Evolutionary conservation across 2,888 invertebrate species (phyloP), one percentile per base, ranked within the genome.

Genomic region (Idaea dimidiata): DNA sequence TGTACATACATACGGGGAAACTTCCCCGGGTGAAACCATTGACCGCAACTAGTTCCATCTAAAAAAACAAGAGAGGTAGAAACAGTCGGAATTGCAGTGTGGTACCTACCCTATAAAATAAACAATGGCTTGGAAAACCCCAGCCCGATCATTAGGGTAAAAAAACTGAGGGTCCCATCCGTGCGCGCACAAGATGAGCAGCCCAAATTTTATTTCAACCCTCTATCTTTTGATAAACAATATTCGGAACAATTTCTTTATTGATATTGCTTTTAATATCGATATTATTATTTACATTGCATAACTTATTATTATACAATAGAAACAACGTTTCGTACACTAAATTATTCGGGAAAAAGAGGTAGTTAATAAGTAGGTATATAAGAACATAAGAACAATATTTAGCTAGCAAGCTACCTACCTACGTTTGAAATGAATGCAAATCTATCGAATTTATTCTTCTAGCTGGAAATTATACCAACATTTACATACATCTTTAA

Each of bases 111-210:
- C 72, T 79, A 73, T 74, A 80, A 82, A 83, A 78, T 80, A 86
- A 86, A 86, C 84, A 86, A 86, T 83, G 82, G 83, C 76, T 80
- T 75, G 79, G 80, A 76, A 80, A 79, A 80, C 86, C 85, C 82
- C 78, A 76, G 69, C 80, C 79, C 81, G 81, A 83, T 84, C 77
- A 81, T 86, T 86, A 85, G 82, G 82, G 81, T 78, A 78, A 83
- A 86, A 86, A 84, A 82, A 75, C 75, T 72, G 70, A 77, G 81
- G 84, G 79, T 57, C 67, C 64, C 69, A 66, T 73, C 74, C 74
- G 78, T 73, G 79, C 75, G 69, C 72, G 74, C 75, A 77, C 75
- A 73, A 83, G 84, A 84, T 84, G 86, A 85, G 83, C 85, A 86
- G 73, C 81, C 78, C 68, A 81, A 79, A 81, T 82, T 78, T 76